phyloP scores from a whole-genome alignment of 2,888 invertebrate species.

The Pachydiplax longipennis region DNA sequence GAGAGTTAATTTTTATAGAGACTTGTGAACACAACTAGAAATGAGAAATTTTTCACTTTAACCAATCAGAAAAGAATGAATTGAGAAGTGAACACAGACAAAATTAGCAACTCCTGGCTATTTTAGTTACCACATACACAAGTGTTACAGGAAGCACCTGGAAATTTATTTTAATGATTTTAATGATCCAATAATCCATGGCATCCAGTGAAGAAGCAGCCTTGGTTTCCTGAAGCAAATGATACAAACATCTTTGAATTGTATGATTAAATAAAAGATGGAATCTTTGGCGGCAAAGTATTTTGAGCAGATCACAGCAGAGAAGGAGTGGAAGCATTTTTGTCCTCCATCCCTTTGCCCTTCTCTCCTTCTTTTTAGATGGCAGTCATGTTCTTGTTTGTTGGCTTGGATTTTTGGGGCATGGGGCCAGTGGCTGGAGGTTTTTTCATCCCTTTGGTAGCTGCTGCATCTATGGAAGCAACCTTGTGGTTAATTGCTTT shows the following conservation, averaged over 20 bases:
- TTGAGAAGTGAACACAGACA: neutral
- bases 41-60: neutral
- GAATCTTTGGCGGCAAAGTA: neutral
- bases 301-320: constrained; percentile 35
- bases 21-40: neutral
- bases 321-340: constrained; percentile 1
- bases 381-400: neutral
- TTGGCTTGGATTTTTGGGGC: neutral
- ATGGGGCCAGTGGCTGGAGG: neutral
- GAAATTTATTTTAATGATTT: neutral
- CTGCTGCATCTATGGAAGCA: constrained; percentile 80
- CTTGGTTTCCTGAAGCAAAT: neutral
- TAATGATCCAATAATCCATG: neutral
- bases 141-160: neutral
- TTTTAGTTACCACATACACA: neutral
- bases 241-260: neutral
- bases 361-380: neutral
- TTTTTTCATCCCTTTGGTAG: constrained; percentile 39
- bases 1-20: neutral
- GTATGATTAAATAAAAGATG: neutral
- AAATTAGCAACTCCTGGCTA: neutral
- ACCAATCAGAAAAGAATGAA: neutral
- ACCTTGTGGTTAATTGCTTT: constrained; percentile 93
- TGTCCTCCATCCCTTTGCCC: neutral
- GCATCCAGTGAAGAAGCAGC: constrained; percentile 18